These are phyloP conservation scores for Notolepis coatsorum DNA, from an alignment of 2,797 vertebrate genomes.

Conservation along the genomic window DNA sequence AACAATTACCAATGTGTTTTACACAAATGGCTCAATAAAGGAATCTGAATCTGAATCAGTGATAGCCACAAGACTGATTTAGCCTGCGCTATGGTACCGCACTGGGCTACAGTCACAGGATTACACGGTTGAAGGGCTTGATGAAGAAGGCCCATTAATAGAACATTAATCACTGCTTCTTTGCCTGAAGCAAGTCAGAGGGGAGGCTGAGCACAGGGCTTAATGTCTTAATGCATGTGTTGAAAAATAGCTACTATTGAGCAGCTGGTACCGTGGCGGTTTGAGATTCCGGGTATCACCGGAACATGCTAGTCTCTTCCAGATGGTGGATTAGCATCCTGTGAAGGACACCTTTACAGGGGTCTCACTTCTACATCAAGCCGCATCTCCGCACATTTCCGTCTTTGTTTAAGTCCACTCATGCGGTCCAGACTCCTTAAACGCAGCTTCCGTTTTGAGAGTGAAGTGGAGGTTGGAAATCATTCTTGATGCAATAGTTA, in stretches of 20 bases:
- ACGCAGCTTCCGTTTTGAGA: too few species aligned
- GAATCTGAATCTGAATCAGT: too few species aligned
- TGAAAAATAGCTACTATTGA: background rate
- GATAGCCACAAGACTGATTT: too few species aligned
- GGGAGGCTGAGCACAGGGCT: conserved; percentile 24
- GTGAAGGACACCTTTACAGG: too few species aligned
- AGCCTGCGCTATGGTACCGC: conserved; percentile 30
- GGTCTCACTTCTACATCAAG: too few species aligned
- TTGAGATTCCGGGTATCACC: background rate
- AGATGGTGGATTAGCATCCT: background rate
- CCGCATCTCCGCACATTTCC: too few species aligned
- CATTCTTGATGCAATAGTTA: too few species aligned
- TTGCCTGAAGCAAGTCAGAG: conserved; percentile 24
- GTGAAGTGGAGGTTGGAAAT: too few species aligned
- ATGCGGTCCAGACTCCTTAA: too few species aligned
- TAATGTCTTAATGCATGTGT: conserved; percentile 17
- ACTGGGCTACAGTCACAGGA: conserved; percentile 48
- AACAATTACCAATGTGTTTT: too few species aligned
- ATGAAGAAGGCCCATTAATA: conserved; percentile 48
- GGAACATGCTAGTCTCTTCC: background rate
- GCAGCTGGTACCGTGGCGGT: background rate
- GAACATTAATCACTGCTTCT: conserved; percentile 50
- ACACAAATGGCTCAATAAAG: too few species aligned
- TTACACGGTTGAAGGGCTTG: conserved; percentile 49
- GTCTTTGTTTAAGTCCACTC: too few species aligned